Conservation (phyloP, 2,113 vertebrate species). For the Cyanoderma ruficeps region DNA sequence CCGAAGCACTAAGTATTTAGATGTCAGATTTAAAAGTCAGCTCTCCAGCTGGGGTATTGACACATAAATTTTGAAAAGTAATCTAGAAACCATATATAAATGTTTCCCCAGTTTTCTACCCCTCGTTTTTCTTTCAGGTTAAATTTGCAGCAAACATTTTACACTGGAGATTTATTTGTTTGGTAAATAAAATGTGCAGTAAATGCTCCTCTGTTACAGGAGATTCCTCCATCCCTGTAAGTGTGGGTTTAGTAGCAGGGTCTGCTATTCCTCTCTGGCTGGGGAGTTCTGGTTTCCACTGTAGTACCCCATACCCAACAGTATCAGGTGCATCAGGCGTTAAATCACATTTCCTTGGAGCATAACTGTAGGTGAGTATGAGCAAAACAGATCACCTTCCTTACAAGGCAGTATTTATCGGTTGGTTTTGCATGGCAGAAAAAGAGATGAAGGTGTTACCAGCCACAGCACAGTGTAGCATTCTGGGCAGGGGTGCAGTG, state of each 20-base stretch:
- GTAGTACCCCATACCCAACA: background rate
- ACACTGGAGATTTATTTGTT: background rate
- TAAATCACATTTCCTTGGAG: background rate
- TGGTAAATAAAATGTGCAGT: background rate
- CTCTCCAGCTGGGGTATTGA: background rate
- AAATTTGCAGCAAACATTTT: background rate
- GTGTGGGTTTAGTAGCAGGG: background rate
- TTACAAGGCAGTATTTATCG: background rate
- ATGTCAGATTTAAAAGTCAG: background rate
- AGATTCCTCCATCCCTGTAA: background rate
- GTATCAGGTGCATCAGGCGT: background rate
- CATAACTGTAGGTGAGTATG: background rate
- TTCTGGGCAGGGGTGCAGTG: background rate
- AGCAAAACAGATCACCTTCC: background rate
- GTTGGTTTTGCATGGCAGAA: background rate
- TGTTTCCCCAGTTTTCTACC: background rate
- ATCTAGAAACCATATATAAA: background rate
- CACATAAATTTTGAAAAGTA: background rate
- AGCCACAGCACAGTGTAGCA: rapidly evolving
- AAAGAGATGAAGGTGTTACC: background rate
- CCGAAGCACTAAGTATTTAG: background rate
- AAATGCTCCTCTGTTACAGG: background rate
- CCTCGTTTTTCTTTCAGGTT: background rate
- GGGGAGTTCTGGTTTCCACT: background rate
- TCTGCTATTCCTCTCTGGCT: background rate